Percentiles rank a stretch among this genome's conserved stretches.
phyloP scores from a whole-genome alignment of 2,888 invertebrate species.

The Volucella inanis region DNA sequence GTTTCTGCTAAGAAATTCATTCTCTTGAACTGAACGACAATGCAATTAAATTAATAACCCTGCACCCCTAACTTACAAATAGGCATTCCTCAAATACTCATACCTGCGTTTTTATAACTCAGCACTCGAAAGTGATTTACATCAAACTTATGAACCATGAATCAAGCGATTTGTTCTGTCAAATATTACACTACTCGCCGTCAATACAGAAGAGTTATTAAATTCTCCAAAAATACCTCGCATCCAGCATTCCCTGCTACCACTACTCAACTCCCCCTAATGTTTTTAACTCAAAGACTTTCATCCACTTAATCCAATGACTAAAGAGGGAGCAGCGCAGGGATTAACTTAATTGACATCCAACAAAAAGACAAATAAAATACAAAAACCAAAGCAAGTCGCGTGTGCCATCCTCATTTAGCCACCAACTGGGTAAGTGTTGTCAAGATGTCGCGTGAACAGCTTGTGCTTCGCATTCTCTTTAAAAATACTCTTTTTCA shows the following conservation, averaged over 20 bases:
- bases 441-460: conserved; percentile 49
- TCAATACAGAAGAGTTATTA: conserved; percentile 38
- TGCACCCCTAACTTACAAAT: too few species aligned
- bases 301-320: conserved; percentile 40
- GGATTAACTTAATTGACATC: conserved; percentile 71
- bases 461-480: conserved; percentile 55
- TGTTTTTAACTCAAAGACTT: neutral
- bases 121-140: conserved; percentile 60
- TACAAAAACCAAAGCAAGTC: conserved; percentile 40
- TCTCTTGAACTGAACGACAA: too few species aligned
- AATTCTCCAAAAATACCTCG: conserved; percentile 44
- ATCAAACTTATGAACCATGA: conserved; percentile 61
- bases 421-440: conserved; percentile 47
- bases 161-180: conserved; percentile 68
- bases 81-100: conserved; percentile 6
- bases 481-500: conserved; percentile 17
- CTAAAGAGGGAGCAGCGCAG: conserved; percentile 38
- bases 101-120: conserved; percentile 1
- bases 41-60: too few species aligned
- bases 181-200: conserved; percentile 24
- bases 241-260: neutral
- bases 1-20: too few species aligned
- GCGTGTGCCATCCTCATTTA: conserved; percentile 40
- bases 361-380: conserved; percentile 70
- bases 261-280: neutral